Evolutionary conservation across 2,797 vertebrate genomes (phyloP).

Genomic region (Eremophila alpestris): DNA sequence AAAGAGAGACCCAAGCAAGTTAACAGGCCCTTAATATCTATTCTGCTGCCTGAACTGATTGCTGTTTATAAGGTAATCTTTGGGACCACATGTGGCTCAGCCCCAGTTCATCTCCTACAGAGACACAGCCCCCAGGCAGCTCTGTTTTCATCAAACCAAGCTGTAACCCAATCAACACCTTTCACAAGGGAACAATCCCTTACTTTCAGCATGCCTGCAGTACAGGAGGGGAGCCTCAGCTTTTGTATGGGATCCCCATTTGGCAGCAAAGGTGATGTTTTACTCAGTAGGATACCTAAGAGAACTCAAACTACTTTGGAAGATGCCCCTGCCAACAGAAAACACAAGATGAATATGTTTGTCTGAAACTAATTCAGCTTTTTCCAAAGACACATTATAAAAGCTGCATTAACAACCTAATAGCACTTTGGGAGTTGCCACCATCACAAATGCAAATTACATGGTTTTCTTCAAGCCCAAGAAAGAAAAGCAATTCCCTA

Average conservation of each 20-base stretch:
- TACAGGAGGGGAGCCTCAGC: slow-evolving; percentile 43
- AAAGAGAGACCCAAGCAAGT: slow-evolving; percentile 66
- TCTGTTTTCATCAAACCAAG: slow-evolving; percentile 79
- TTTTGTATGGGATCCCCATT: slow-evolving; percentile 46
- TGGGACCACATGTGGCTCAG: slow-evolving; percentile 65
- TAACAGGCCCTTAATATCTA: slow-evolving; percentile 73
- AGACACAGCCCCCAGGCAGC: slow-evolving; percentile 78
- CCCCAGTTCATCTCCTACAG: slow-evolving; percentile 75
- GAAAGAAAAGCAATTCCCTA: neutral
- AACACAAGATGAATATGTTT: slow-evolving; percentile 65
- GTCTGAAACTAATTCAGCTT: slow-evolving; percentile 66
- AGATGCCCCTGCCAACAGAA: slow-evolving; percentile 41
- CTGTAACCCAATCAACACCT: slow-evolving; percentile 81
- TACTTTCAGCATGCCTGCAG: slow-evolving; percentile 75
- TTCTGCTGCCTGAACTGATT: slow-evolving; percentile 66
- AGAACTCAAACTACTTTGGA: slow-evolving; percentile 41
- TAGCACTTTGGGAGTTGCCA: neutral
- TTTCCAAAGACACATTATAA: neutral
- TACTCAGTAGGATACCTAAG: slow-evolving; percentile 52
- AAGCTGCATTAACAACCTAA: slow-evolving; percentile 20
- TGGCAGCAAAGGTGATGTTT: slow-evolving; percentile 66
- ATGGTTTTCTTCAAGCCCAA: neutral
- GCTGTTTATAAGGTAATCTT: slow-evolving; percentile 74
- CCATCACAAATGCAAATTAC: slow-evolving; percentile 18
- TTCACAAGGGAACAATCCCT: slow-evolving; percentile 79